phyloP scores from a whole-genome alignment of 2,888 invertebrate species.

The Synanthedon andrenaeformis region DNA sequence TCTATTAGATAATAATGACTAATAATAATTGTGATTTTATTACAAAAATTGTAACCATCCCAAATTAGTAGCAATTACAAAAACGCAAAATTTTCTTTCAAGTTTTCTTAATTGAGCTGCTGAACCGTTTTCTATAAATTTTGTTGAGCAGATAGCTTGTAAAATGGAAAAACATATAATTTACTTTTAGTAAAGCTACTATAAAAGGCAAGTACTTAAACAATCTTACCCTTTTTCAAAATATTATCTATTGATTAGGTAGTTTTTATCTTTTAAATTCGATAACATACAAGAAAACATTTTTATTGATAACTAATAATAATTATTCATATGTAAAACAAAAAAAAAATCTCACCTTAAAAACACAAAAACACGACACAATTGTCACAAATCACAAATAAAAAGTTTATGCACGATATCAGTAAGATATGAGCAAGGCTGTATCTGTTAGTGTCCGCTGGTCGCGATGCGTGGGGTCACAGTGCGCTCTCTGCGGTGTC shows the following conservation, averaged over 20 bases:
- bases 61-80: too few relatives aligned
- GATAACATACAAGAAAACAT: slow-evolving; percentile 1
- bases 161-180: too few relatives aligned
- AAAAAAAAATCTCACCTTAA: slow-evolving; percentile 41
- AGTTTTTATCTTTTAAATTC: slow-evolving; percentile 1
- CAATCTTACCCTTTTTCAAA: background rate
- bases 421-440: slow-evolving; percentile 1
- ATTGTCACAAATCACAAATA: slow-evolving; percentile 42
- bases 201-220: too few relatives aligned
- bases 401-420: slow-evolving; percentile 9
- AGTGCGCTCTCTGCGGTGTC: slow-evolving; percentile 43
- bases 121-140: too few relatives aligned
- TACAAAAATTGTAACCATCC: too few relatives aligned
- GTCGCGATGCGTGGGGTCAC: slow-evolving; percentile 47
- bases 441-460: slow-evolving; percentile 10
- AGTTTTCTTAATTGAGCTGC: too few relatives aligned
- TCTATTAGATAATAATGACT: too few relatives aligned
- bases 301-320: background rate
- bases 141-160: too few relatives aligned
- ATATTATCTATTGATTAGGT: background rate
- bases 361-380: slow-evolving; percentile 42
- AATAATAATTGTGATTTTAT: too few relatives aligned
- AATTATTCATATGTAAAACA: background rate
- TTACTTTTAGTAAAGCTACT: too few relatives aligned
- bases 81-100: too few relatives aligned